Conservation (phyloP, 2,888 invertebrate genomes). For the Eurois occulta region DNA sequence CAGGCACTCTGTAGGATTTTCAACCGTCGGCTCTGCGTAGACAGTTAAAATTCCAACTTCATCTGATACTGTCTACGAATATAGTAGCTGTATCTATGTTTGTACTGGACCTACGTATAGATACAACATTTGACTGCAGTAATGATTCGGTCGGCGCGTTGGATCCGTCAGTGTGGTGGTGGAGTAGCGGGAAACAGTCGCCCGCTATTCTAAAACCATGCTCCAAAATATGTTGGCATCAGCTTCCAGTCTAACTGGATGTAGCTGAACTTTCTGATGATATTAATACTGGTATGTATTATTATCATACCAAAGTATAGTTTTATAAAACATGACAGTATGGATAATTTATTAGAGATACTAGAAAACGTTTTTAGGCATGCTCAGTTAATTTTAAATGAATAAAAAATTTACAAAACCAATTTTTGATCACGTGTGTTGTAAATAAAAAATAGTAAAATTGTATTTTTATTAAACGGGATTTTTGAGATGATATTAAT, state of each 20-base stretch:
- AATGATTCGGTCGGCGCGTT: not conserved
- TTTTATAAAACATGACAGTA: no score
- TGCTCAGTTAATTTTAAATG: no score
- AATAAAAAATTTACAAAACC: no score
- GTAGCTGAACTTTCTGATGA: not conserved
- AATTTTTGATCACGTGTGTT: no score
- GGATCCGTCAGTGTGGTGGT: not conserved
- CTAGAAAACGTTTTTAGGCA: no score
- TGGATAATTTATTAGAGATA: no score
- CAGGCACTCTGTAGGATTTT: not conserved
- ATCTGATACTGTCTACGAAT: not conserved
- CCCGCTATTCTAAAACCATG: not conserved
- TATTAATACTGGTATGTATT: no score
- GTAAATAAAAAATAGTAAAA: no score
- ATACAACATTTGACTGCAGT: not conserved
- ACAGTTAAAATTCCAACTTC: not conserved
- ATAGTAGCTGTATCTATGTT: not conserved
- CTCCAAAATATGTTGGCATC: not conserved
- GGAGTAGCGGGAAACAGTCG: not conserved
- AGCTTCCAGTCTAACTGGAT: not conserved
- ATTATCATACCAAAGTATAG: no score
- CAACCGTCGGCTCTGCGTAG: not conserved
- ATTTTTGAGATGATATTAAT: no score
- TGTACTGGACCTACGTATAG: not conserved
- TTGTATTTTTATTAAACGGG: no score